Conservation (phyloP, 1,140 invertebrate genomes). For the Drosophila orena region DNA sequence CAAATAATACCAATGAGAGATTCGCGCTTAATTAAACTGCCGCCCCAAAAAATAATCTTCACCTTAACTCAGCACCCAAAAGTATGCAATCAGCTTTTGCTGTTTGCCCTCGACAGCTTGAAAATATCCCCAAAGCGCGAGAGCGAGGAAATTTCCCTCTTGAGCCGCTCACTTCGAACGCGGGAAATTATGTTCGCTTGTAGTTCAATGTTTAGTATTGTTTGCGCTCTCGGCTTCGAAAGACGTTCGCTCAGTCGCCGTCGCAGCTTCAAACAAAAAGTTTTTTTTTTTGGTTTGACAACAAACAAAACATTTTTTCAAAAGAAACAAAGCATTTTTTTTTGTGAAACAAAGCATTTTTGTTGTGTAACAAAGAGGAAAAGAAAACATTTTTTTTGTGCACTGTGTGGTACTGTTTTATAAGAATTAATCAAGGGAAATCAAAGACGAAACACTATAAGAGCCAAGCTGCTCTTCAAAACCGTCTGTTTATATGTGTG, state of each 20-base stretch:
- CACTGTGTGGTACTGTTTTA: slow-evolving; percentile 6
- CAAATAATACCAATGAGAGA: neutral
- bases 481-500: slow-evolving; percentile 1
- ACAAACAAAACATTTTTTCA: slow-evolving; percentile 20
- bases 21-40: neutral
- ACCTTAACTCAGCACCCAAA: slow-evolving; percentile 6
- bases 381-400: slow-evolving; percentile 8
- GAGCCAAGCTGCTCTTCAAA: slow-evolving; percentile 17
- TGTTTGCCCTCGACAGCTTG: too few relatives aligned
- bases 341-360: neutral
- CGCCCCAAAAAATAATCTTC: too few relatives aligned
- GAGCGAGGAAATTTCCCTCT: slow-evolving; percentile 25
- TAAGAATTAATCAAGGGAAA: slow-evolving; percentile 15
- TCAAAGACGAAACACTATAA: slow-evolving; percentile 18
- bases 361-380: neutral
- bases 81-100: slow-evolving; percentile 32
- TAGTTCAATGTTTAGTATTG: slow-evolving; percentile 13
- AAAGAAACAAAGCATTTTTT: neutral
- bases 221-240: slow-evolving; percentile 24
- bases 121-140: slow-evolving; percentile 11
- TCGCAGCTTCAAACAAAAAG: slow-evolving; percentile 25
- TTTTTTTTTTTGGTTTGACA: slow-evolving; percentile 28
- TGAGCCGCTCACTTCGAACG: slow-evolving; percentile 27
- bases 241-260: slow-evolving; percentile 22
- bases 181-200: slow-evolving; percentile 41